These are phyloP conservation scores for Carlito syrichta DNA, from an alignment of 2,113 vertebrate genomes.

Conservation along the genomic window DNA sequence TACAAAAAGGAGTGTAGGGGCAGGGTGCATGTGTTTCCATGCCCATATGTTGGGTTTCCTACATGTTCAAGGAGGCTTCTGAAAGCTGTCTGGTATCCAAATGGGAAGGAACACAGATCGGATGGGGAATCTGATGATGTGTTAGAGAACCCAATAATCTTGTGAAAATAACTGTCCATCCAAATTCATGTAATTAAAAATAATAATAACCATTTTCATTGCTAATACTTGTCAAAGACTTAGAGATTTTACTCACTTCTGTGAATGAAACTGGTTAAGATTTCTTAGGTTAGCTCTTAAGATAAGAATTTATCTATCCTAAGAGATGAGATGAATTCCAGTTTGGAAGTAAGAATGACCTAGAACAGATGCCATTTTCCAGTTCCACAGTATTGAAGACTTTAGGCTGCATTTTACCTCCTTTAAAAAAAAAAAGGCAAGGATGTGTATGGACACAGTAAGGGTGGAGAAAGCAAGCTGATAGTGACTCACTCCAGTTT, in stretches of 20 bases:
- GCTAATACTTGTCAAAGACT: constrained; percentile 7
- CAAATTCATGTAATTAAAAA: not conserved
- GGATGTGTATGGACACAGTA: constrained; percentile 28
- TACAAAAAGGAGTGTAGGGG: not conserved
- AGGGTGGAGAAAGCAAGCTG: constrained; percentile 64
- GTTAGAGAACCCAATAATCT: not conserved
- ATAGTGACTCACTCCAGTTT: constrained; percentile 60
- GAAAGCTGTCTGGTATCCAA: not conserved
- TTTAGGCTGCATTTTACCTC: not conserved
- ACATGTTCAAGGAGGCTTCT: not conserved
- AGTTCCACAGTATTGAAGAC: not conserved
- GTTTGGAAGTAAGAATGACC: not conserved
- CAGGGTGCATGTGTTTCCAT: not conserved
- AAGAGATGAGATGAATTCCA: constrained; percentile 3
- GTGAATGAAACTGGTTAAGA: constrained; percentile 24
- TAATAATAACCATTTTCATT: not conserved
- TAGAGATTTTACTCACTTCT: not conserved
- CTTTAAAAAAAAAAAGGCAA: not conserved
- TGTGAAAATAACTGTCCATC: not conserved
- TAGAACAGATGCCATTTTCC: not conserved
- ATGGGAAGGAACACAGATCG: not conserved
- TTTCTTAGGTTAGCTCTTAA: not conserved
- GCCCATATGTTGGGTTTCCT: not conserved
- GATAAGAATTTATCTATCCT: not conserved
- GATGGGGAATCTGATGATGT: not conserved